Evolutionary conservation across 1,140 invertebrate species (phyloP), one percentile per base, ranked within the genome.

Genomic region (Drosophila teissieri): DNA sequence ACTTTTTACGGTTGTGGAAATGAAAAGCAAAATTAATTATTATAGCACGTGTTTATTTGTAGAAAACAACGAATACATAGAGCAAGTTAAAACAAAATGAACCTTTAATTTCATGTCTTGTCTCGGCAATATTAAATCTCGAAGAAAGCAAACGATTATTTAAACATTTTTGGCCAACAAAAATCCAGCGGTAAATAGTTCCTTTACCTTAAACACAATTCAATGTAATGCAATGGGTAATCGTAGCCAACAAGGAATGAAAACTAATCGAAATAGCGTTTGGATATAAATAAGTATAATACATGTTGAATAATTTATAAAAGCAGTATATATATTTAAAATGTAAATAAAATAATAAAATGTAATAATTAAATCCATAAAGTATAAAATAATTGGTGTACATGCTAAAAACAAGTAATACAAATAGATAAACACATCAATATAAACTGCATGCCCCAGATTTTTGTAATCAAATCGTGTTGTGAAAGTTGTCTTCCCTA

Each of bases 101-200:
- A 57, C 51, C 51, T 48, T 60, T 46, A 49, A 10, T 39, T 69
- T 68, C 15, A 19, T 40, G n/a, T 40, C 12, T 54, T 37, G 27
- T 63, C 46, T 60, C n/a, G 57, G 57, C 57, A 65, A 22, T 37
- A 65, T 65, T 37, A 37, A 22, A 70, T 22, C 62, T 56, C 39
- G 54, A 68, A 68, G 15, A 44, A 67, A 86, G 42, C 48, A 57
- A 56, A 54, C 45, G 65, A 88, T 80, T 84, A 70, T 76, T 78
- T 83, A 4, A 65, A 86, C n/a, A 89, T 89, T 89, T 89, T 89
- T 89, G 84, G 84, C 84, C 82, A 89, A 89, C 84, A 89, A 89
- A 89, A 89, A 89, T 89, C 84, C 84, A 89, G 74, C 84, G 84
- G 84, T 89, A 89, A 89, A 89, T 80, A 89, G 84, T 89, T 89